Base-by-base conservation (phyloP, 1,140 invertebrate species). In the Rhyacophila brunnea region DNA sequence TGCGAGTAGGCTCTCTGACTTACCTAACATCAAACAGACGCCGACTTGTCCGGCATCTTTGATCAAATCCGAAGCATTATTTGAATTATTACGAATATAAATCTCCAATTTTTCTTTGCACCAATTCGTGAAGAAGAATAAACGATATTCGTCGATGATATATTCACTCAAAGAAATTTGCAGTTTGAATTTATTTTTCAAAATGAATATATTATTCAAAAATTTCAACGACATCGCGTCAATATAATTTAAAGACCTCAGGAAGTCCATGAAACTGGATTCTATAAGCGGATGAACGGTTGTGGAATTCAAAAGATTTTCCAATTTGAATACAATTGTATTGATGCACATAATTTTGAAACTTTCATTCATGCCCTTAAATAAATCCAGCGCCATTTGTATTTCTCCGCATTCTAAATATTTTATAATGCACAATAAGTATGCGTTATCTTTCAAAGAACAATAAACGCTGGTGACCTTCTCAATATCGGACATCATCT, bases 401-500 rank as follows among this genome's bases (percentile, higher is more conserved):
- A 65, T 36, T 15, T 65, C 43, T 20, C 40, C 38, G 6, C 9
- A 11, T 51, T 55, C 14, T 17, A 65, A 40, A 45, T 62, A 60
- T 20, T 45, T 55, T 20, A 57, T 47, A 11, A 65, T 56, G 34
- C 56, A 62, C n/a, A 59, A 19, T 40, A 62, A 17, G 38, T 62
- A 65, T 17, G 64, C 60, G 43, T 62, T 56, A 28, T 54, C 64
- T 57, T 53, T 58, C 11, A 59, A 58, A 0, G 46, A 52, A 28
- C 13, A 23, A 28, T 62, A 62, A 2, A 65, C 52, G 23, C 42
- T 59, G 9, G 57, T 65, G n/a, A 65, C 59, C 34, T 56, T 65
- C 15, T 56, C 17, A 48, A 65, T 60, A 48, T 65, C 64, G 7
- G 35, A 23, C 34, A 62, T 52, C 64, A 65, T 65, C 32, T 59